A percentile compares a stretch with the other conserved stretches of the same genome.
phyloP scores from a whole-genome alignment of 2,797 vertebrate species.

The Acrossocheilus fasciatus region DNA sequence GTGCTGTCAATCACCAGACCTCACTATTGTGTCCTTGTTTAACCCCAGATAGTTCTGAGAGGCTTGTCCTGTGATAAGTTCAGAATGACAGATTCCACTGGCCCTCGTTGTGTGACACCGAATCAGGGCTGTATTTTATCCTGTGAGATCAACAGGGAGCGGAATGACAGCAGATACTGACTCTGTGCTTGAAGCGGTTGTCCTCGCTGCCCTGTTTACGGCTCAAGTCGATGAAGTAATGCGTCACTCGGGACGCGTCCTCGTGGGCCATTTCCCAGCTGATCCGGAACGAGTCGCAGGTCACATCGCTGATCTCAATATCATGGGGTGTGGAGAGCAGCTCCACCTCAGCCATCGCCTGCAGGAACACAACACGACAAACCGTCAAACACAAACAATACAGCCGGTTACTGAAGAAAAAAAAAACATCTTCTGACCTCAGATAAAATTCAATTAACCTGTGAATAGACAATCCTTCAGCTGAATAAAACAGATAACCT shows the following conservation, averaged over 20 bases:
- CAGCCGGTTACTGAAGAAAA: no score
- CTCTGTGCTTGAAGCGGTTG: conserved; percentile 99
- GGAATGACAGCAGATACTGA: conserved; percentile 65
- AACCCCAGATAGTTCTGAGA: background rate
- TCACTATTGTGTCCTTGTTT: background rate
- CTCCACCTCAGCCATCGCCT: conserved; percentile 58
- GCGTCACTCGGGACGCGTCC: conserved; percentile 94
- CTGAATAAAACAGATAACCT: no score
- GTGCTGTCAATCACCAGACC: background rate
- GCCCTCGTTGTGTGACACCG: background rate
- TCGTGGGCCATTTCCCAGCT: conserved; percentile 96
- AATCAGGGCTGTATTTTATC: background rate
- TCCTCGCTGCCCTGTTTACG: conserved; percentile 99
- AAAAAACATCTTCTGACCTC: no score
- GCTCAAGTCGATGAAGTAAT: conserved; percentile 99
- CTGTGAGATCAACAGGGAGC: background rate
- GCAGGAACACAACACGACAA: conserved; percentile 17
- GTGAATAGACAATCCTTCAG: no score
- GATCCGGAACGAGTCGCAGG: conserved; percentile 98
- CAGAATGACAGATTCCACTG: background rate
- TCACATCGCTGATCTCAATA: conserved; percentile 99
- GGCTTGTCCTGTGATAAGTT: background rate
- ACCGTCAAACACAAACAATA: conserved; percentile 28
- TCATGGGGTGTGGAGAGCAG: conserved; percentile 81
- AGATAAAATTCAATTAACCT: no score